Base-by-base conservation (phyloP, 2,113 vertebrate genomes). In the Athene cunicularia region DNA sequence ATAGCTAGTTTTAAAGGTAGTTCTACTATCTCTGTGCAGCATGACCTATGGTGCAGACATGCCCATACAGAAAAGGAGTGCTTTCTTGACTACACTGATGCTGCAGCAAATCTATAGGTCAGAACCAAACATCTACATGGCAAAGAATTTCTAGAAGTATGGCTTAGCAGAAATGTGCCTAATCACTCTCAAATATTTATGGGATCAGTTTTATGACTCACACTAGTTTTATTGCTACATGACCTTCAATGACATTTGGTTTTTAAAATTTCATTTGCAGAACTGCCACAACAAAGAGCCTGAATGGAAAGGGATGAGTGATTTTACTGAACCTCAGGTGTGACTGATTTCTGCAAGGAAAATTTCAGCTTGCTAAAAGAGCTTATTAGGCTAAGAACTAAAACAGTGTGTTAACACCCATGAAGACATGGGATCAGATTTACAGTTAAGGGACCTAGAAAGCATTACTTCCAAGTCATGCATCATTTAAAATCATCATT, bases 171-270 rank as follows among this genome's bases (percentile, higher is more conserved):
- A 86, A 63, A 58, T 15, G 22, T 0, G 0, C 33, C 83, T 73
- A n/a, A 73, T 76, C 2, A 1, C 76, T 72, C 83, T 62, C 52
- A 16, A 22, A 50, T 18, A 24, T 58, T 39, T 68, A 55, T 45
- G 62, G 30, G 56, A 89, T 88, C 70, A 24, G 33, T 60, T 68
- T 79, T 41, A 26, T 75, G 80, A 84, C 27, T 79, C 66, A 58
- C 35, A 82, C 11, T 49, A 58, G 12, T 68, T 89, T 76, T 62
- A 82, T 39, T 88, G 66, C 70, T 82, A 68, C 66, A 26, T 82
- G 90, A 95, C 92, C 87, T 93, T 96, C 87, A 81, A 28, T 52
- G 83, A 79, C 74, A 93, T 94, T 93, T 95, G 37, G 13, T 62
- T 56, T 95, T 88, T 75, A 14, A 91, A 93, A 85, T 81, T 90